Evolutionary conservation across 2,888 invertebrate species (phyloP), one percentile per base, ranked within the genome.

Genomic region (Archips xylosteana): DNA sequence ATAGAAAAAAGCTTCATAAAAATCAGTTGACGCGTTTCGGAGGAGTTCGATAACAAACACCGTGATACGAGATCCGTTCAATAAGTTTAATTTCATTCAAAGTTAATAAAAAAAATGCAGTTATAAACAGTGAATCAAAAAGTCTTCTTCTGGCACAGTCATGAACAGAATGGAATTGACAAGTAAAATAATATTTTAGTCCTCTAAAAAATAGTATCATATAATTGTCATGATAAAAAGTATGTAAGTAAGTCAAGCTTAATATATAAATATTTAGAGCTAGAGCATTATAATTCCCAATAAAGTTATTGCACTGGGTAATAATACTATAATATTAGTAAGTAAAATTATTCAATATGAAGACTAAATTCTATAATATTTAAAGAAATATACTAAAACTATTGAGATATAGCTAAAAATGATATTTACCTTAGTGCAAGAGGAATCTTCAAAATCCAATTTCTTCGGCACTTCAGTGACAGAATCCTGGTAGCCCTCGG

Each of bases 391-490:
- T 57, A 57, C 5, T 1, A 34, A 60, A 59, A 64, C 34, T 36
- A 47, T 57, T 68, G 32, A 57, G 8, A 68, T 68, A 74, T 71
- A 75, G 61, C 13, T 65, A 9, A 71, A 77, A 77, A 32, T 47
- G n/a, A 83, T 90, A 92, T 90, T 94, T 94, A 94, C 94, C 94
- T 94, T 94, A 15, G 93, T 92, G 75, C 89, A 88, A 60, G 75
- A 66, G 68, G 75, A 42, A 32, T 87, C 89, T 10, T 87, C 87
- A 5, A 74, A 42, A 12, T 84, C 87, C 15, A 81, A 83, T 83
- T 92, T 93, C 83, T 85, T 90, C 36, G 91, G 83, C 45, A 90
- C 80, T 91, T 92, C 90, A 62, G 85, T 86, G 73, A 94, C 91
- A 2, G 93, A 84, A 81, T 94, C 94, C 81, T 94, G 79, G 81